phyloP scores from a whole-genome alignment of 2,888 invertebrate species.

The Smittia sp. region DNA sequence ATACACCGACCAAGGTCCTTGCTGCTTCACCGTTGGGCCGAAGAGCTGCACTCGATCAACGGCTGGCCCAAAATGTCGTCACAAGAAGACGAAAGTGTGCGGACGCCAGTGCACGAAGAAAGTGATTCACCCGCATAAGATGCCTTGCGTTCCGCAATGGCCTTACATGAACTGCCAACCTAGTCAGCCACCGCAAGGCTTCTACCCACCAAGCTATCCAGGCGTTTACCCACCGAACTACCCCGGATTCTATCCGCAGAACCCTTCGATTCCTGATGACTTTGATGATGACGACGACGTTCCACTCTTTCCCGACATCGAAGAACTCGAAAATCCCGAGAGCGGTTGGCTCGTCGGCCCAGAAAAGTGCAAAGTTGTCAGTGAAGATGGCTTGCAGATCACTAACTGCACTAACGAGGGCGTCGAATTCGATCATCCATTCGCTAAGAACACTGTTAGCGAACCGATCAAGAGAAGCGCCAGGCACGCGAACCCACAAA shows the following conservation, averaged over 20 bases:
- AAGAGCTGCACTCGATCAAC: constrained; percentile 44
- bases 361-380: constrained; percentile 37
- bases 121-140: constrained; percentile 46
- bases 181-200: neutral
- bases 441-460: neutral
- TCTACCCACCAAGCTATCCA: neutral
- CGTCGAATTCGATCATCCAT: constrained; percentile 30
- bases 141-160: constrained; percentile 17
- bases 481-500: neutral
- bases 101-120: constrained; percentile 49
- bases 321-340: constrained; percentile 18
- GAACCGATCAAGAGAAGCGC: neutral
- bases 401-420: constrained; percentile 11
- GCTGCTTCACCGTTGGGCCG: constrained; percentile 48
- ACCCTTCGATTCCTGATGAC: neutral
- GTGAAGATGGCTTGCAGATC: constrained; percentile 28
- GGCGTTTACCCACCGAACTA: neutral
- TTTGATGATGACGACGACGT: constrained; percentile 15
- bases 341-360: constrained; percentile 8
- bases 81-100: constrained; percentile 48
- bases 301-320: constrained; percentile 18
- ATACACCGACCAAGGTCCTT: constrained; percentile 48
- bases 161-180: constrained; percentile 21
- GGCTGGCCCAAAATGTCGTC: constrained; percentile 44
- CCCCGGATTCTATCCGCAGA: neutral